Evolutionary conservation across 35 echinoderm and acorn worm genomes (phyloP).

Genomic region (Holothuria glaberrima): DNA sequence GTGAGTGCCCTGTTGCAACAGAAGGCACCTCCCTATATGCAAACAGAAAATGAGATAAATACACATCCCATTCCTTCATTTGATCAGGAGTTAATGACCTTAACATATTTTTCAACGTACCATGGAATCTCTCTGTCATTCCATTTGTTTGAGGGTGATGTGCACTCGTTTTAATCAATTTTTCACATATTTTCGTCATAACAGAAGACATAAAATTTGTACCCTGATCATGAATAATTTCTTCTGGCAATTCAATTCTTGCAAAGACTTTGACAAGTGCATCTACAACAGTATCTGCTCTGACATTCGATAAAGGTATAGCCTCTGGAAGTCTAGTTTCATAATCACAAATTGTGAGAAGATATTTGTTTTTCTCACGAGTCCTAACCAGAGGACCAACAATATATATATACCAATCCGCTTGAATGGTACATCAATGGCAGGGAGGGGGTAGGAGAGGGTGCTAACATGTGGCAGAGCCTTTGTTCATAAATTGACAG

Average conservation of each 20-base stretch:
- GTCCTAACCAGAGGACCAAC: constrained; percentile 40
- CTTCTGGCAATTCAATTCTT: constrained; percentile 18
- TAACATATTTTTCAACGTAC: too few species aligned
- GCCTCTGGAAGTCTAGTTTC: constrained; percentile 54
- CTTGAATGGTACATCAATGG: constrained; percentile 40
- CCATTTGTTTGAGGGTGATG: background rate
- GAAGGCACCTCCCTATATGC: too few species aligned
- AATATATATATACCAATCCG: constrained; percentile 35
- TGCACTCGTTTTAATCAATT: background rate
- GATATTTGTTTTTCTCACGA: background rate
- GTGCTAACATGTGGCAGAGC: background rate
- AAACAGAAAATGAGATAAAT: too few species aligned
- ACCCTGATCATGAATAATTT: constrained; percentile 53
- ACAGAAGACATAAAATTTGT: constrained; percentile 51
- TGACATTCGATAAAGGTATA: constrained; percentile 21
- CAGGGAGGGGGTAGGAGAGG: constrained; percentile 26
- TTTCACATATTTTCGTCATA: constrained; percentile 37
- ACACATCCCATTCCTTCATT: too few species aligned
- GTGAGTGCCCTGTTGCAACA: too few species aligned
- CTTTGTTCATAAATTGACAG: constrained; percentile 47
- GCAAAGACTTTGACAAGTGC: constrained; percentile 38
- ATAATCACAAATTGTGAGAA: constrained; percentile 49
- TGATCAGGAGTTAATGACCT: too few species aligned
- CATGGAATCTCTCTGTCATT: too few species aligned
- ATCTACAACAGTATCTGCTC: constrained; percentile 49